phyloP scores from a whole-genome alignment of 2,797 vertebrate species.

The Eidolon dupreanum region DNA sequence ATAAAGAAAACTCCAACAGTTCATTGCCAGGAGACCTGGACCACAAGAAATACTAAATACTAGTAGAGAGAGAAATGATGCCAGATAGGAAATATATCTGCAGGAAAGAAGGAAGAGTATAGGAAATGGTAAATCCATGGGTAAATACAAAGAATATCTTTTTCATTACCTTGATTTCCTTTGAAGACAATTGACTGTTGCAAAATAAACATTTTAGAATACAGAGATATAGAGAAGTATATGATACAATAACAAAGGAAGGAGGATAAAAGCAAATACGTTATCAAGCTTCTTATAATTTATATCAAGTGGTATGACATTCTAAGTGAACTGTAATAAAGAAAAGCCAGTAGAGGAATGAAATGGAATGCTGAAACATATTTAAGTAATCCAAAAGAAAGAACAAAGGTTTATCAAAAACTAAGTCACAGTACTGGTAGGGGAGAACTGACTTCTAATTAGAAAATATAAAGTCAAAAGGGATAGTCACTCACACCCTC shows the following conservation, averaged over 20 bases:
- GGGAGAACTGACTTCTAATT: not conserved
- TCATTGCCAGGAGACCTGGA: not conserved
- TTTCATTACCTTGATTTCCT: not conserved
- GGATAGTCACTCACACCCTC: not conserved
- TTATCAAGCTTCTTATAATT: not conserved
- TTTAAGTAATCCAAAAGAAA: not conserved
- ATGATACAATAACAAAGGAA: not conserved
- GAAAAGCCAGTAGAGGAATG: not conserved
- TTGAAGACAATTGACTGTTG: not conserved
- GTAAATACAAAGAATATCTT: not conserved
- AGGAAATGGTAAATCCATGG: not conserved
- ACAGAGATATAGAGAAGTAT: not conserved
- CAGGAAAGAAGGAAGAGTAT: not conserved
- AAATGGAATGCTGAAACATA: not conserved
- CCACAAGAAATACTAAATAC: not conserved
- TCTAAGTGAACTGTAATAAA: not conserved
- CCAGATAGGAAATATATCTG: not conserved
- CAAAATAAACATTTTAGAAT: not conserved
- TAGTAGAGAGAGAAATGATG: not conserved
- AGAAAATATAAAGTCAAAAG: not conserved
- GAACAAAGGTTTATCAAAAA: not conserved
- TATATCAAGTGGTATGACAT: not conserved
- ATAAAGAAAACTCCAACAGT: not conserved
- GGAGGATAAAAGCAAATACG: not conserved
- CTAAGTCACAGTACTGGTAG: not conserved